Evolutionary conservation across 2,113 vertebrate genomes (phyloP), one percentile per base, ranked within the genome.

Genomic region (Malurus melanocephalus): DNA sequence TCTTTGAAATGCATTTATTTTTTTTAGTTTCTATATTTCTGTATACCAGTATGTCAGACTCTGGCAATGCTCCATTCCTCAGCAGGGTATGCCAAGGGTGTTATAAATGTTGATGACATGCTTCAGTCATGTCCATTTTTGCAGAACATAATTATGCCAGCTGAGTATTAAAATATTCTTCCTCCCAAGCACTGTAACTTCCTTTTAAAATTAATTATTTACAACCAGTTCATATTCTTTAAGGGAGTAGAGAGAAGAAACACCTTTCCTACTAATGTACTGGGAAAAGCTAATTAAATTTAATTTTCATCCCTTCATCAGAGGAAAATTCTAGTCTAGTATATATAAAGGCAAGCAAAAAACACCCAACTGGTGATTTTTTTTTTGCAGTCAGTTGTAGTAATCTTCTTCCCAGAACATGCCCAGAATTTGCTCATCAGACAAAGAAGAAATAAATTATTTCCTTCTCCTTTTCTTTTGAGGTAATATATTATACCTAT

Each of bases 331-430:
- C 20, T 75, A 45, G 17, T 67, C 20, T 10, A 27, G 7, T 68
- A 21, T 53, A 24, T 17, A 53, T 24, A 21, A 72, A 22, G 12
- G 10, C 51, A 73, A 51, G 4, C 13, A 83, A 67, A 83, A 84
- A 10, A 0, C 10, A 82, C 4, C 4, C 17, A 64, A 1, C 0
- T 45, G 19, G 11, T 4, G 6, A 6, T 5, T 22, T 82, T 66
- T 35, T 33, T 62, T 45, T 61, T 11, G 11, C 11, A 40, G 5
- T 40, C 32, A 79, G 6, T 18, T 38, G 42, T 69, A 76, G 7
- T 46, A 60, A 67, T 51, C n/a, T 66, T 6, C 43, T 57, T 85
- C 20, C 7, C 21, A 88, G 30, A 61, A 21, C 43, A 66, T 94
- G 27, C 24, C 82, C 32, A 62, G 27, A 66, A 56, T 80, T 35